Base-by-base conservation (phyloP, 2,113 vertebrate genomes). In the Gallinago jamesoni region DNA sequence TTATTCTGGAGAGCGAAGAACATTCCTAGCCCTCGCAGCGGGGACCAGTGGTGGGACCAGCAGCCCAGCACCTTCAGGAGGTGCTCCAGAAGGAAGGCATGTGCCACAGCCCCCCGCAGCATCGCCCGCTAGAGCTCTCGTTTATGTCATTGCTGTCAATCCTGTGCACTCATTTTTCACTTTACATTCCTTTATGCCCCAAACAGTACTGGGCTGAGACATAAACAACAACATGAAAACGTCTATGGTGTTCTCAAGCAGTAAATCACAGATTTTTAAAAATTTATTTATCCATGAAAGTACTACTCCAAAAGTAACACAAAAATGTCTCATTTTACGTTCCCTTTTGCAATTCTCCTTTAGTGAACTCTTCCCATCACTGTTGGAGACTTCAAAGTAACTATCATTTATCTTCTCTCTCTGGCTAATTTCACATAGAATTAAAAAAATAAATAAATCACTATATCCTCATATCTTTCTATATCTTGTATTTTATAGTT, bases 331-430 rank as follows among this genome's bases (percentile, higher is more conserved):
- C 53, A 48, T 33, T n/a, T 2, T 22, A 25, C 11, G 28, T 20
- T 90, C 17, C 35, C 59, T 64, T 92, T 56, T 73, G 30, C 50
- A 87, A 62, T 25, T 20, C 14, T 76, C 35, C 43, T 92, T 62
- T 41, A 63, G 50, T 30, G 43, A 57, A 67, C 25, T 76, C 62
- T 62, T 73, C 24, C 28, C 70, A 83, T 23, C 59, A 50, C 35
- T 69, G 45, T 10, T 9, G 2, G 23, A 86, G 14, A 80, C 69
- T 74, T 77, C 59, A 77, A 90, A 90, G 37, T 16, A 84, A 67
- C 74, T 77, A 94, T 37, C 11, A 69, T 79, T 90, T 79, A 52
- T 60, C 24, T 93, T 83, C 59, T 60, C 50, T 85, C 35, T 50
- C 43, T 62, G 12, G 14, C 8, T 89, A 74, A 94, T 87, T 69